Base-by-base conservation (phyloP, 2,888 invertebrate genomes). In the Rhamnusium bicolor region DNA sequence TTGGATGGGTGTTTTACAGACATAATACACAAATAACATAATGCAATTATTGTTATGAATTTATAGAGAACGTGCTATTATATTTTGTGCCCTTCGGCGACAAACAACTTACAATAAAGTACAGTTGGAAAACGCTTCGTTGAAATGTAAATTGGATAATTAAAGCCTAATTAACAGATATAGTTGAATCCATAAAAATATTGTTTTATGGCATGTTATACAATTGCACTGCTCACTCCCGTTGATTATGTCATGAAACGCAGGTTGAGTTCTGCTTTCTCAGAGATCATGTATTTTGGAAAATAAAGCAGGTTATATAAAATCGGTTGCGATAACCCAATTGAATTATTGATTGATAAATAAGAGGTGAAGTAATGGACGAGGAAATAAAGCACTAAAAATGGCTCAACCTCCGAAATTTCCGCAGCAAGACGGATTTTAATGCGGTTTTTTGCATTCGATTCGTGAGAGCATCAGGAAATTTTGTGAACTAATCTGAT, bases 41-140 rank as follows among this genome's bases (percentile, higher is more conserved):
- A 77, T 75, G 70, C 75, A 75, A 77, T 77, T 75, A 72, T 74
- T 72, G 76, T 78, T 75, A 46, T 71, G 71, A 70, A 58, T 60
- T 78, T 74, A 63, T 51, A 75, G 63, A 63, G 69, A 74, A 58
- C 73, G 69, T 74, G 74, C 69, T 71, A 75, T 77, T 75, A 75
- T 70, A 61, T 74, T 65, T 51, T 54, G 69, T 69, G 67, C 71
- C 76, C 68, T 66, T 63, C n/a, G 53, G 72, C 32, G 58, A n/a
- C 32, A 54, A 69, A 53, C 67, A 62, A 69, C 56, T 72, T 73
- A 49, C 68, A 71, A 73, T 72, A 29, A 69, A 54, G 67, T 56
- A 71, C 71, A 53, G 65, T 65, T 65, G 65, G 65, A 65, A 63
- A 65, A 54, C 53, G 65, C 53, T 32, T 32, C 47, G 63, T 63